Evolutionary conservation across 2,888 invertebrate species (phyloP).

Genomic region (Chrysolina haemoptera): DNA sequence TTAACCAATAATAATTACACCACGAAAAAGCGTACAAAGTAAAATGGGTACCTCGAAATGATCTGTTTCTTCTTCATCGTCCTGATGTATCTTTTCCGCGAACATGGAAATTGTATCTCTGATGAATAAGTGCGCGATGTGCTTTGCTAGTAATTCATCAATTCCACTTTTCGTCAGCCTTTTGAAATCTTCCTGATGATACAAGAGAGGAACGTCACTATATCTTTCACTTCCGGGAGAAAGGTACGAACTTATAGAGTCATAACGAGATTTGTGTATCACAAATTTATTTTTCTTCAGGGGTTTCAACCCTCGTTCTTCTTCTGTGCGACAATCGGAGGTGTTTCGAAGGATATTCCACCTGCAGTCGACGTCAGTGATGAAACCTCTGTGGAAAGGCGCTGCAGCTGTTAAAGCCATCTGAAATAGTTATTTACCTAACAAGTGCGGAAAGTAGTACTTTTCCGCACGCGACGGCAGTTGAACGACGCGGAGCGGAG

Average conservation of each 20-base stretch:
- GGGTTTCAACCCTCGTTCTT: slow-evolving; percentile 88
- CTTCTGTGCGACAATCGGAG: slow-evolving; percentile 94
- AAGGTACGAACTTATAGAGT: slow-evolving; percentile 97
- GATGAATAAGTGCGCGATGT: slow-evolving; percentile 98
- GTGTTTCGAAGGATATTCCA: slow-evolving; percentile 98
- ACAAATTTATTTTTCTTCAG: slow-evolving; percentile 83
- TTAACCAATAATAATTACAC: slow-evolving; percentile 34
- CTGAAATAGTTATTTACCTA: slow-evolving; percentile 71
- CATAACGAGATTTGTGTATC: slow-evolving; percentile 95
- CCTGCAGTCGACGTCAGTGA: slow-evolving; percentile 96
- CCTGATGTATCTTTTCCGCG: slow-evolving; percentile 94
- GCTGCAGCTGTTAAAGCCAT: slow-evolving; percentile 97
- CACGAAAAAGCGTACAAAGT: neutral
- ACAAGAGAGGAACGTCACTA: slow-evolving; percentile 93
- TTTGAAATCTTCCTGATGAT: slow-evolving; percentile 87
- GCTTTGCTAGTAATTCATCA: slow-evolving; percentile 93
- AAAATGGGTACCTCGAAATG: slow-evolving; percentile 95
- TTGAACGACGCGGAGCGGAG: no score
- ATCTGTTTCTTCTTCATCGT: slow-evolving; percentile 94
- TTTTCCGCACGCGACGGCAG: no score
- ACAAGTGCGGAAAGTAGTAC: no score
- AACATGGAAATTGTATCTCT: slow-evolving; percentile 96
- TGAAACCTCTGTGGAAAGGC: slow-evolving; percentile 92
- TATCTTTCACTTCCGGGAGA: slow-evolving; percentile 91
- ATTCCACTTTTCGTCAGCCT: slow-evolving; percentile 90